These are phyloP conservation scores for Phrynocephalus versicolor DNA, from an alignment of 2,113 vertebrate genomes.

Conservation along the genomic window DNA sequence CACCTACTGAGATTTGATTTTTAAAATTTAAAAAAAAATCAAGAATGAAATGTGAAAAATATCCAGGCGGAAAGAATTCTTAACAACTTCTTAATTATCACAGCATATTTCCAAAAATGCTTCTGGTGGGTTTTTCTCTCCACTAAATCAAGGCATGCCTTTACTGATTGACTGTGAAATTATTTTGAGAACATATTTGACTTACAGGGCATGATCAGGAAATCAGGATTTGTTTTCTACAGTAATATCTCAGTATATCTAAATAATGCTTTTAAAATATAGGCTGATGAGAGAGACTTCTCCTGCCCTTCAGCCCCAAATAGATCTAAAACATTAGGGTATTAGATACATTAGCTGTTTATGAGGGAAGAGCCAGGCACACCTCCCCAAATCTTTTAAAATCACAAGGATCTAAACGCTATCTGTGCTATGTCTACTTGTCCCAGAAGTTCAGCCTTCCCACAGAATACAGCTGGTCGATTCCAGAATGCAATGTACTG, in stretches of 20 bases:
- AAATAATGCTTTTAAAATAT: neutral
- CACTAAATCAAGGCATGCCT: neutral
- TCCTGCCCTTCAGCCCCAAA: no score
- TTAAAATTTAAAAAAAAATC: neutral
- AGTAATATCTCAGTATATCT: no score
- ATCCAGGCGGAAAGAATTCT: neutral
- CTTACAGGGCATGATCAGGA: neutral
- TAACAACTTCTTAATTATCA: neutral
- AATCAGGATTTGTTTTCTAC: no score
- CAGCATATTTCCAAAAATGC: neutral
- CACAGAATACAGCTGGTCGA: neutral
- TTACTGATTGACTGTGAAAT: neutral
- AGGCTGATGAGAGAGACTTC: no score
- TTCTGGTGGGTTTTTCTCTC: neutral
- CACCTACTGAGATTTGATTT: neutral
- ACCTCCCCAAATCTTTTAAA: neutral
- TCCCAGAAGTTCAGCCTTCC: neutral
- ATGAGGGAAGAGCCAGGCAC: neutral
- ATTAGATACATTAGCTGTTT: neutral
- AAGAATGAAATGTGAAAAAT: neutral
- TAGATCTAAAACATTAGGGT: neutral
- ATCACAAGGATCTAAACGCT: neutral
- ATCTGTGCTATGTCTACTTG: neutral
- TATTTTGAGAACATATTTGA: neutral
- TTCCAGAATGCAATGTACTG: slow-evolving; percentile 3